These are phyloP conservation scores for Notodromas monacha DNA, from an alignment of 2,888 invertebrate genomes.

Conservation along the genomic window DNA sequence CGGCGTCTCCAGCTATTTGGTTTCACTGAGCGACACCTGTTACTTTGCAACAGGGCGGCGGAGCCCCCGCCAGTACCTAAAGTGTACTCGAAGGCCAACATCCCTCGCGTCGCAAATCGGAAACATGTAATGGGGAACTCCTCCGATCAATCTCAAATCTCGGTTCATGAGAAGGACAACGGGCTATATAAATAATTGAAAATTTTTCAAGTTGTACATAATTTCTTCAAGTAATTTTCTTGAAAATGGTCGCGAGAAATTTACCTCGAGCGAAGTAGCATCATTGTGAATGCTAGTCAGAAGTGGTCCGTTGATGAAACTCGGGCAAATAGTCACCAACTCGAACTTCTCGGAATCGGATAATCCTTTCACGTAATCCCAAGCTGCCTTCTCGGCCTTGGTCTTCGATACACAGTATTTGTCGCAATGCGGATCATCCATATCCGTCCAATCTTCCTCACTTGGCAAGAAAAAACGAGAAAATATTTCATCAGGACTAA, in stretches of 20 bases:
- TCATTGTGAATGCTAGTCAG: slow-evolving; percentile 12
- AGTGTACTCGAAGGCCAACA: slow-evolving; percentile 19
- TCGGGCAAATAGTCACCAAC: slow-evolving; percentile 20
- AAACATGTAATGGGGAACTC: too few relatives aligned
- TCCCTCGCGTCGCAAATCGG: slow-evolving; percentile 21
- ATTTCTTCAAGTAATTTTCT: too few relatives aligned
- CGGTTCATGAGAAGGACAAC: too few relatives aligned
- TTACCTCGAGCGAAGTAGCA: slow-evolving; percentile 11
- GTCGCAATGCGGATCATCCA: slow-evolving; percentile 13
- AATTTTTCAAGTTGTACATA: too few relatives aligned
- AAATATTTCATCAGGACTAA: slow-evolving; percentile 2
- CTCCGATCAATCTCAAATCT: too few relatives aligned
- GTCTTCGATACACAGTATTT: slow-evolving; percentile 19
- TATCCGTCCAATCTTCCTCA: slow-evolving; percentile 18
- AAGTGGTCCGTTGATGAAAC: slow-evolving; percentile 19
- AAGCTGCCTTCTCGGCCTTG: slow-evolving; percentile 21
- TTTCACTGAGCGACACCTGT: too few relatives aligned
- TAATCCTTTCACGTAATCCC: slow-evolving; percentile 20
- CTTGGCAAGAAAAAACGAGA: too few relatives aligned
- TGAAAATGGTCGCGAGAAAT: too few relatives aligned
- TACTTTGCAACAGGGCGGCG: too few relatives aligned
- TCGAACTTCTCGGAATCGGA: slow-evolving; percentile 19
- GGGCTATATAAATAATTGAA: too few relatives aligned
- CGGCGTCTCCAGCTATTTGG: too few relatives aligned
- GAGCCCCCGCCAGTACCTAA: too few relatives aligned